phyloP scores from a whole-genome alignment of 2,797 vertebrate species.

The Acanthornis magna region DNA sequence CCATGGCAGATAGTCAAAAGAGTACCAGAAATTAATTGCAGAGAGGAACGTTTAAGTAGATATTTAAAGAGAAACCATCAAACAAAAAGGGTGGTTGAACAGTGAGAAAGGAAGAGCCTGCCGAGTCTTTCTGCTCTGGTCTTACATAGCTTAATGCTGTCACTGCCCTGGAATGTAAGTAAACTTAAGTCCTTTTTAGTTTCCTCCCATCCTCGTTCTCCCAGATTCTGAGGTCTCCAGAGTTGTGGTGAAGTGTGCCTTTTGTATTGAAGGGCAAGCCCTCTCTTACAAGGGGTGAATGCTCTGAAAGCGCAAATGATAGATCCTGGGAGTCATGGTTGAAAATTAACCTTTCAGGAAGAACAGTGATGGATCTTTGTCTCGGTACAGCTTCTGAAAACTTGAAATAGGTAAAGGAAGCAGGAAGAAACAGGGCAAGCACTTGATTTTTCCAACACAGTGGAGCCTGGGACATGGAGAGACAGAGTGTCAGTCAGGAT shows the following conservation, averaged over 20 bases:
- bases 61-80: neutral
- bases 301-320: neutral
- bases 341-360: neutral
- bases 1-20: neutral
- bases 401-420: neutral
- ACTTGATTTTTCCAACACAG: neutral
- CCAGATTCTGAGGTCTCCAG: neutral
- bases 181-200: neutral
- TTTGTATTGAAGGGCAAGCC: neutral
- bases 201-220: neutral
- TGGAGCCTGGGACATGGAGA: neutral
- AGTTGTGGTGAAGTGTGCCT: neutral
- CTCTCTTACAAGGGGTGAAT: neutral
- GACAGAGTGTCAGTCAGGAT: neutral
- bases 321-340: neutral
- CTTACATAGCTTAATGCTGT: neutral
- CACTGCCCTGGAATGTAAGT: neutral
- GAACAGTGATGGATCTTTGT: neutral
- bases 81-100: neutral
- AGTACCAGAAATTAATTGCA: neutral
- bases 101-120: neutral
- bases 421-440: neutral
- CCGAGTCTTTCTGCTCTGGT: neutral
- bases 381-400: rapidly evolving
- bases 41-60: neutral